Evolutionary conservation across 2,113 vertebrate genomes (phyloP).

Genomic region (Hemicordylus capensis): DNA sequence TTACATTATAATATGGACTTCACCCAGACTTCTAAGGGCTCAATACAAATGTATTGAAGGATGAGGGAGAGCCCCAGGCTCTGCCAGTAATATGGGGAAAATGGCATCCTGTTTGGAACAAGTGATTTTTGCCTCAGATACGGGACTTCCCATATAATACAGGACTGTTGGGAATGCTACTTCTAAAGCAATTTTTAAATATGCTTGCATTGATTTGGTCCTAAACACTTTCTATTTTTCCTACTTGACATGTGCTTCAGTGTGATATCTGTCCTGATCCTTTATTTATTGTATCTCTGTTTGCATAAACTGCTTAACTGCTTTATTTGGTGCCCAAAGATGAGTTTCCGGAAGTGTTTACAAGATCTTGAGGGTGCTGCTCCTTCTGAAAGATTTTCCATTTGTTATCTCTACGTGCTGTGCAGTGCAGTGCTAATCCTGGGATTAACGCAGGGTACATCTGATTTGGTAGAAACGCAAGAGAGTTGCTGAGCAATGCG

Average conservation of each 20-base stretch:
- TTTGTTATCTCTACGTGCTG: constrained; percentile 40
- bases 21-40: no score
- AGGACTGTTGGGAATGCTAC: no score
- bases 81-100: no score
- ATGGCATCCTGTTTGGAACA: no score
- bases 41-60: no score
- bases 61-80: no score
- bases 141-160: no score
- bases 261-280: constrained; percentile 17
- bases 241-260: background rate
- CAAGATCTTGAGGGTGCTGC: constrained; percentile 27
- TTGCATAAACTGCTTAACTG: constrained; percentile 24
- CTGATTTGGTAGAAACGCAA: constrained; percentile 10
- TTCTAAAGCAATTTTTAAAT: background rate
- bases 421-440: constrained; percentile 23
- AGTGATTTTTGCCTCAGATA: no score
- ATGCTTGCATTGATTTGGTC: background rate
- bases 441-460: constrained; percentile 40
- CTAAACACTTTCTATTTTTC: background rate
- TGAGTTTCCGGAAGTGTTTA: constrained; percentile 7
- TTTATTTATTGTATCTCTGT: constrained; percentile 8
- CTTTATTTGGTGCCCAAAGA: constrained; percentile 16
- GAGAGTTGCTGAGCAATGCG: background rate
- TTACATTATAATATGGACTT: no score
- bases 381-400: constrained; percentile 17